Percentiles rank a stretch among this genome's conserved stretches.
These are phyloP conservation scores for Disparrhopalites patrizii DNA, from an alignment of 2,888 invertebrate species.

Conservation along the genomic window DNA sequence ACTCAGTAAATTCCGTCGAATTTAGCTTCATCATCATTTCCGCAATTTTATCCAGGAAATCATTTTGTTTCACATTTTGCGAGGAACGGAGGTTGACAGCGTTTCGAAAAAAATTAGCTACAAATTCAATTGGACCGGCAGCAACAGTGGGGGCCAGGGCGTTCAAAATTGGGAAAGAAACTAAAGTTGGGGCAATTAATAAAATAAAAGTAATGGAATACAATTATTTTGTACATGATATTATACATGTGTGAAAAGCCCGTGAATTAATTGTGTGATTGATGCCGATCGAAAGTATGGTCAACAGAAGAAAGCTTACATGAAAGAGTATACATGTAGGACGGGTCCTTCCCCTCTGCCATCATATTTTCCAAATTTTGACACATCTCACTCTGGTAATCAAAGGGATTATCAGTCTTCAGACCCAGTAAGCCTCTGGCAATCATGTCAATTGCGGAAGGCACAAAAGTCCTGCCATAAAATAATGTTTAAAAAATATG, in stretches of 20 bases:
- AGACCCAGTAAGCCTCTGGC: conserved; percentile 38
- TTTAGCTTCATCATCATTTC: conserved; percentile 31
- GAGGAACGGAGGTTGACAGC: not conserved
- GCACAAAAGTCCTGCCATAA: conserved; percentile 34
- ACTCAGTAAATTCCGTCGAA: conserved; percentile 30
- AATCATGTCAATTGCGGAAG: conserved; percentile 43
- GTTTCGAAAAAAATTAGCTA: not conserved
- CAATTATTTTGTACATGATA: too few relatives aligned
- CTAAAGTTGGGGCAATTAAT: not conserved
- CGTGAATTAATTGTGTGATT: too few relatives aligned
- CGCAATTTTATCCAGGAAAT: conserved; percentile 26
- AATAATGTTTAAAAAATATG: conserved; percentile 3
- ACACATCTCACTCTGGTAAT: conserved; percentile 43
- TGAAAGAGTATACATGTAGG: conserved; percentile 37
- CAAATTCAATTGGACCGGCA: not conserved
- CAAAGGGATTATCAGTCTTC: conserved; percentile 33
- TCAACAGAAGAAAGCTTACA: too few relatives aligned
- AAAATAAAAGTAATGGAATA: too few relatives aligned
- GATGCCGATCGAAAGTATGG: too few relatives aligned
- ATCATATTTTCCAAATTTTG: conserved; percentile 35
- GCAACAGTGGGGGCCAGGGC: conserved; percentile 8
- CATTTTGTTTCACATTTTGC: not conserved
- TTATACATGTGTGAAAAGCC: too few relatives aligned
- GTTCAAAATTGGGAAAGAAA: conserved; percentile 12
- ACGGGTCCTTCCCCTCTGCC: conserved; percentile 32